Conservation (phyloP, 1,140 invertebrate genomes). For the Drosophila littoralis region DNA sequence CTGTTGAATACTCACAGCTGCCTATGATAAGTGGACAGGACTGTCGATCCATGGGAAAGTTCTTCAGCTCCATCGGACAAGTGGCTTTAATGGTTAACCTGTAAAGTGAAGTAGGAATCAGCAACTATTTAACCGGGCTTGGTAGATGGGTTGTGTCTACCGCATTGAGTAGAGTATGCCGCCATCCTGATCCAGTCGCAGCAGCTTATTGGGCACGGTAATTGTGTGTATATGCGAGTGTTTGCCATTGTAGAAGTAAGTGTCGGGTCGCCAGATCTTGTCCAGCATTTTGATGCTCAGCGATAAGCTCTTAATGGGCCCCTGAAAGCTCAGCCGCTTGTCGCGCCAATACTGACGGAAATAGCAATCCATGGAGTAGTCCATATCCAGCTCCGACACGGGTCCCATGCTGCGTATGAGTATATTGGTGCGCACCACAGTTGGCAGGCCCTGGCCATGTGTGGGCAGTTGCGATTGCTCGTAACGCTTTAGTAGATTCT, state of each 20-base stretch:
- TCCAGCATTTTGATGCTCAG: conserved; percentile 96
- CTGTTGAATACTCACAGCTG: conserved; percentile 91
- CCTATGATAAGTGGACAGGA: conserved; percentile 96
- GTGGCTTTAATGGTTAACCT: conserved; percentile 98
- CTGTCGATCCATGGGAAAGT: conserved; percentile 98
- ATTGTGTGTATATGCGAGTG: conserved; percentile 97
- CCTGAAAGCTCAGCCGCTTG: conserved; percentile 91
- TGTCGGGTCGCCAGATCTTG: conserved; percentile 97
- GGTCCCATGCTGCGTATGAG: conserved; percentile 97
- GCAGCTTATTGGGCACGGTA: conserved; percentile 96
- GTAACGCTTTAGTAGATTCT: conserved; percentile 94
- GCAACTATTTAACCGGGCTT: neutral
- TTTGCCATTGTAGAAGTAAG: conserved; percentile 97
- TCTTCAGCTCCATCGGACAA: conserved; percentile 97
- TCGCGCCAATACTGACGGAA: conserved; percentile 96
- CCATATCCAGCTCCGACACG: conserved; percentile 97
- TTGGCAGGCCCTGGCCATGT: conserved; percentile 92
- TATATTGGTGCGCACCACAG: conserved; percentile 96
- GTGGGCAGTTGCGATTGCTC: conserved; percentile 95
- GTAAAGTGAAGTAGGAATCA: conserved; percentile 9
- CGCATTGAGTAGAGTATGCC: conserved; percentile 97
- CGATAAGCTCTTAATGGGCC: conserved; percentile 92
- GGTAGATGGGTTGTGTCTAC: conserved; percentile 84
- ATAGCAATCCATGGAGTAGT: conserved; percentile 98
- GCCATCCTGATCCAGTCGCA: conserved; percentile 94